phyloP scores from a whole-genome alignment of 1,140 invertebrate genomes.

The Camponotus floridanus region DNA sequence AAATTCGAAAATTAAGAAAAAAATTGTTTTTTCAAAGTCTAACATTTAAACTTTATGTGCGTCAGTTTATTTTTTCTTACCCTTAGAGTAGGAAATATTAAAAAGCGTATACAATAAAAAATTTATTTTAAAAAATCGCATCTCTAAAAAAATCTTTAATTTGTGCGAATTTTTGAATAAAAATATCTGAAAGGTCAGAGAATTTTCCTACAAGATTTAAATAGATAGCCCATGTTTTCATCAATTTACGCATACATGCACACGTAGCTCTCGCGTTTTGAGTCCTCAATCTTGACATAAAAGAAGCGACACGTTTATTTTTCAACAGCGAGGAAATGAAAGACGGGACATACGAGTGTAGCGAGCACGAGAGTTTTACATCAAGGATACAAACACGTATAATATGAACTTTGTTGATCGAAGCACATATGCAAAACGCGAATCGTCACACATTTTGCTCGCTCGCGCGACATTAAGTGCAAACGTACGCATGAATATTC shows the following conservation, averaged over 20 bases:
- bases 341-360: neutral
- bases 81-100: no score
- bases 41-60: no score
- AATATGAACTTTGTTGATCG: conserved; percentile 1
- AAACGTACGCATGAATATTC: conserved; percentile 44
- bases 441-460: neutral
- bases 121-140: no score
- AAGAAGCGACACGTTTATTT: neutral
- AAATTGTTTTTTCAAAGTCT: no score
- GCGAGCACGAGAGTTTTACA: neutral
- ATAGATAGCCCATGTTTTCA: neutral
- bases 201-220: no score
- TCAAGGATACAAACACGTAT: neutral
- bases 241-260: neutral
- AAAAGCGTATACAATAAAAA: no score
- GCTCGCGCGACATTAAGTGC: neutral
- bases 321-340: neutral
- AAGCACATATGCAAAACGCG: conserved; percentile 16
- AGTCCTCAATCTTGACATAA: neutral
- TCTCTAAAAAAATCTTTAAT: no score
- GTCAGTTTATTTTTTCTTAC: no score
- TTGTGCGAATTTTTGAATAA: no score
- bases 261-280: neutral
- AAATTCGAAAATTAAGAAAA: no score
- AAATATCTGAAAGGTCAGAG: no score